Base-by-base conservation (phyloP, 2,888 invertebrate genomes). In the Cyclophora albipunctata region DNA sequence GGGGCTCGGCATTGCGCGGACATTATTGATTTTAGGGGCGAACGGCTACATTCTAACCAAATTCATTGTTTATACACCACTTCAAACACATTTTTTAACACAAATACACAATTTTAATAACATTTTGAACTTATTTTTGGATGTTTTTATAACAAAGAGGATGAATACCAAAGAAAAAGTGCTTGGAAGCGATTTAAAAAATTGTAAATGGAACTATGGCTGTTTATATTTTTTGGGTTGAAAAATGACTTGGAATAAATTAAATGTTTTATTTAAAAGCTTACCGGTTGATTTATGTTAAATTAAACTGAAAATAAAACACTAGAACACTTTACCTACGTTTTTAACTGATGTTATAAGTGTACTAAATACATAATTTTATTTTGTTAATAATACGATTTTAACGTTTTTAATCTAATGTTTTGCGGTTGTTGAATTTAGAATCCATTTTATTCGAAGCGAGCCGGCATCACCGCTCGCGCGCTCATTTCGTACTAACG, bases 21-120 rank as follows among this genome's bases (percentile, higher is more conserved):
- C 77, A 75, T 69, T 84, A 84, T 84, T 72, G 84, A 84, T 84
- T 84, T 84, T 82, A 67, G 69, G 66, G 62, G 64, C 66, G 64
- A 69, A 73, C 64, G 63, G 65, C 69, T 67, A 66, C 67, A 66
- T 64, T 59, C 67, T 58, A 60, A 63, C 59, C 69, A 68, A 71
- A 76, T 73, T 75, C 75, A 69, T 76, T 72, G 69, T 73, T 68
- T 67, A 66, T 64, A 67, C 63, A 58, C 51, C 55, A 56, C 44
- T 7, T 46, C 53, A 48, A 34, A 43, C 52, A 52, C 40, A 47
- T 49, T 50, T 49, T 55, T 48, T 48, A 46, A 51, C 51, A 49
- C 40, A 51, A 45, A 33, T 46, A 42, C 41, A 50, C 50, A 52
- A 58, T 46, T 53, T 55, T 51, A 4, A 42, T 42, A 33, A 52